phyloP scores from a whole-genome alignment of 2,888 invertebrate species.

The Yponomeuta evonymella region DNA sequence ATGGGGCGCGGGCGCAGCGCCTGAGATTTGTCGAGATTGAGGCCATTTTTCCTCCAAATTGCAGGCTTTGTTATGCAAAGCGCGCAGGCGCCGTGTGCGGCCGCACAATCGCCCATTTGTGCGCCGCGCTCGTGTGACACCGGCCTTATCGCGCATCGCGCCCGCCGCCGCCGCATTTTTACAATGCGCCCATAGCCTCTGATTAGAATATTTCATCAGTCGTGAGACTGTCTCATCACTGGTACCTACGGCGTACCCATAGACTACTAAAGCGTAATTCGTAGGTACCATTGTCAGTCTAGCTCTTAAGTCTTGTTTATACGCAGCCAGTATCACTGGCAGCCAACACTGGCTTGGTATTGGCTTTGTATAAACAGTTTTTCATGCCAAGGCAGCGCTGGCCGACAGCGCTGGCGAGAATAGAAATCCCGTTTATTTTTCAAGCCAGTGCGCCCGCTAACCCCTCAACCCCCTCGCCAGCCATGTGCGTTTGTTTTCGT shows the following conservation, averaged over 20 bases:
- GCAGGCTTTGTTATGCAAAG: conserved; percentile 75
- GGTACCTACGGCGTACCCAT: not conserved
- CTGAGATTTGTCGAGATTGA: conserved; percentile 60
- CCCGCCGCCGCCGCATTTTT: conserved; percentile 49
- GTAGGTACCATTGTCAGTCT: conserved; percentile 25
- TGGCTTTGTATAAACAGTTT: no score
- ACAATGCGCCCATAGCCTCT: conserved; percentile 59
- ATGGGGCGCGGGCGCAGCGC: conserved; percentile 31
- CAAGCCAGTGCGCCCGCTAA: no score
- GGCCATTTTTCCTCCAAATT: conserved; percentile 74
- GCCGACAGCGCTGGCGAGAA: no score
- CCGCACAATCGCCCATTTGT: conserved; percentile 60
- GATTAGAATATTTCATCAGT: conserved; percentile 73
- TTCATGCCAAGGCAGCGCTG: no score
- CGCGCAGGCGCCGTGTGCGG: conserved; percentile 72
- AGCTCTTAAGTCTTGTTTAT: conserved; percentile 25
- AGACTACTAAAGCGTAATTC: no score
- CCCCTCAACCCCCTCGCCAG: no score
- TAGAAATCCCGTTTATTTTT: no score
- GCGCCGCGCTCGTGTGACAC: conserved; percentile 58
- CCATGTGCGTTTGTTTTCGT: no score
- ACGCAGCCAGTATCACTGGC: no score
- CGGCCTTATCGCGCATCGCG: conserved; percentile 61
- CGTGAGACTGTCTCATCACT: conserved; percentile 22
- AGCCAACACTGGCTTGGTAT: no score